Evolutionary conservation across 2,113 vertebrate genomes (phyloP).

Genomic region (Acanthisitta chloris): DNA sequence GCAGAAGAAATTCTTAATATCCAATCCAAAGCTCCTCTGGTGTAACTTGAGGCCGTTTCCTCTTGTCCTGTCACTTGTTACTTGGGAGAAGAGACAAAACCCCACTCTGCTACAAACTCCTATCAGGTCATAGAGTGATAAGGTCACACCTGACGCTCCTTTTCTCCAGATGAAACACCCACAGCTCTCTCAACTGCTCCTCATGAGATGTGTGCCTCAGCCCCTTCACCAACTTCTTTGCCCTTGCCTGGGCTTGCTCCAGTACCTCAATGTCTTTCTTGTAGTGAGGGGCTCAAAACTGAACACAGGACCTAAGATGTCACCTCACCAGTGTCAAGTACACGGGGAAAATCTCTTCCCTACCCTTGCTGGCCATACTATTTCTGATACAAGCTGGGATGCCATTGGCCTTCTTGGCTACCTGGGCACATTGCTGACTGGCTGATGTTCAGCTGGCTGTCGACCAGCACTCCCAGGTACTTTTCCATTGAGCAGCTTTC

Average conservation of each 20-base stretch:
- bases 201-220: not conserved
- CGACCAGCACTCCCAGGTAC: not conserved
- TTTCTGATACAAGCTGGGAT: not conserved
- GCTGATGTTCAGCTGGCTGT: not conserved
- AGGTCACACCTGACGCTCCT: not conserved
- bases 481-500: not conserved
- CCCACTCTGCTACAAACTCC: not conserved
- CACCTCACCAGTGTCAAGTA: rapidly evolving
- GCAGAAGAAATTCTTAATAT: not conserved
- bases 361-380: not conserved
- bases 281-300: not conserved
- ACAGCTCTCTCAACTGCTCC: not conserved
- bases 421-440: not conserved
- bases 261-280: not conserved
- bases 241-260: not conserved
- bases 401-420: not conserved
- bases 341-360: not conserved
- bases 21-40: not conserved
- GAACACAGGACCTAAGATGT: not conserved
- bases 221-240: not conserved
- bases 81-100: not conserved
- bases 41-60: not conserved
- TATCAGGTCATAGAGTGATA: not conserved
- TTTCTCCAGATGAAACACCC: not conserved
- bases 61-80: not conserved